Evolutionary conservation across 1,140 invertebrate species (phyloP).

Genomic region (Lasioglossum baleicum): DNA sequence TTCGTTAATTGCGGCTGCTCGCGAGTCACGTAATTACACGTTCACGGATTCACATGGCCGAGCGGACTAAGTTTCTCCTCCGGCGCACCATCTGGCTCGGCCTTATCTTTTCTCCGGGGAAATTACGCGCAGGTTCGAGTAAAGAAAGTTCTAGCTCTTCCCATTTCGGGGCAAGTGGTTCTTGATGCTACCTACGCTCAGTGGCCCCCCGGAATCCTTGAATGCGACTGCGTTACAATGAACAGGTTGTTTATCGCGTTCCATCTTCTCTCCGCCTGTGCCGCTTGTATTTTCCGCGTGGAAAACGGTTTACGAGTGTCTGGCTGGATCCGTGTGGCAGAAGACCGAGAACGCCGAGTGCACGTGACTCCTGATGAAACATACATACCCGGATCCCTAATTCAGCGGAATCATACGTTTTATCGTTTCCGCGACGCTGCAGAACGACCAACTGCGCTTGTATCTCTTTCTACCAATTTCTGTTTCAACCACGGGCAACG

Average conservation of each 20-base stretch:
- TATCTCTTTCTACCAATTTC: too few relatives aligned
- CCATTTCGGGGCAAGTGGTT: conserved; percentile 2
- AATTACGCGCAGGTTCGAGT: conserved; percentile 27
- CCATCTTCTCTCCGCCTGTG: not conserved
- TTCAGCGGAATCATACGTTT: too few relatives aligned
- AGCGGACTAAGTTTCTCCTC: conserved; percentile 16
- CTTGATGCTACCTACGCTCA: conserved; percentile 8
- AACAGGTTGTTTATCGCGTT: conserved; percentile 1
- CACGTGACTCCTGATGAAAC: too few relatives aligned
- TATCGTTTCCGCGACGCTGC: too few relatives aligned
- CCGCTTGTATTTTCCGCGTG: not conserved
- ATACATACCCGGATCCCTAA: too few relatives aligned
- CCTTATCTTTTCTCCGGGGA: conserved; percentile 40
- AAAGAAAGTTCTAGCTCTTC: conserved; percentile 27
- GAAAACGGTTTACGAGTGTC: not conserved
- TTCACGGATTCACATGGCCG: conserved; percentile 2
- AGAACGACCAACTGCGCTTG: too few relatives aligned
- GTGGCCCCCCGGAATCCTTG: not conserved
- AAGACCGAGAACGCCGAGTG: not conserved
- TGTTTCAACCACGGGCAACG: too few relatives aligned
- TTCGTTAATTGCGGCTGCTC: not conserved
- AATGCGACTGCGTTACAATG: not conserved
- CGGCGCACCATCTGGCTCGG: not conserved
- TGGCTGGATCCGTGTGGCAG: not conserved
- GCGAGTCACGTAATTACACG: conserved; percentile 35